Evolutionary conservation across 2,888 invertebrate species (phyloP).

Genomic region (Acrobasis repandana): DNA sequence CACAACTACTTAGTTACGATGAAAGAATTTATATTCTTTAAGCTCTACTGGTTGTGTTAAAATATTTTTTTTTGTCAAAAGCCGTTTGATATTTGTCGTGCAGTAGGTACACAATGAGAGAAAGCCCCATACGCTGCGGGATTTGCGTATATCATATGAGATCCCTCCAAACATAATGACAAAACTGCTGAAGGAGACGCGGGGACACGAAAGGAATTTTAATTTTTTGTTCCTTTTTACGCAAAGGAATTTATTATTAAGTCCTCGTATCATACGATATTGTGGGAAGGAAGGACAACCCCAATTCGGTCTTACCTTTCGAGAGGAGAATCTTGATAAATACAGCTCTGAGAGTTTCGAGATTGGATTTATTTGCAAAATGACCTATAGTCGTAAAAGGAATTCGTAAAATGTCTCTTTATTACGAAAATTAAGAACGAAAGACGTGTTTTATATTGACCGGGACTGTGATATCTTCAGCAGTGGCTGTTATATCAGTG

Average conservation of each 20-base stretch:
- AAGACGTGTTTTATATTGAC: too few species aligned
- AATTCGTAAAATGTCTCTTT: too few species aligned
- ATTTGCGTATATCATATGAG: slow-evolving; percentile 66
- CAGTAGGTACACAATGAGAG: not conserved
- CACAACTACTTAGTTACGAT: too few species aligned
- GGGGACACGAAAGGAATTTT: slow-evolving; percentile 70
- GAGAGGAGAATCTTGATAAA: slow-evolving; percentile 61
- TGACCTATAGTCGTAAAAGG: not conserved
- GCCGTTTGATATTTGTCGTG: too few species aligned
- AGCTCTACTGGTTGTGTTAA: too few species aligned
- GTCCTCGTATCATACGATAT: slow-evolving; percentile 65
- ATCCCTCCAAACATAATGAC: slow-evolving; percentile 68
- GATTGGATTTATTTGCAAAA: not conserved
- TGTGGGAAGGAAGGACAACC: slow-evolving; percentile 51
- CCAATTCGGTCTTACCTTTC: slow-evolving; percentile 57
- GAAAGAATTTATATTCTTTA: too few species aligned
- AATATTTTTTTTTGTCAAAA: too few species aligned
- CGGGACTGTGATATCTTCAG: too few species aligned
- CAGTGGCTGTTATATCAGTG: too few species aligned
- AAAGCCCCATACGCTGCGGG: slow-evolving; percentile 34
- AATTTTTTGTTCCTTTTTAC: slow-evolving; percentile 71
- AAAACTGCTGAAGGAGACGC: slow-evolving; percentile 63
- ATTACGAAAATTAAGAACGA: too few species aligned
- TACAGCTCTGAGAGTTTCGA: slow-evolving; percentile 21
- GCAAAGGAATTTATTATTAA: slow-evolving; percentile 77